Conservation (phyloP, 2,113 vertebrate species). For the Caranx melampygus region DNA sequence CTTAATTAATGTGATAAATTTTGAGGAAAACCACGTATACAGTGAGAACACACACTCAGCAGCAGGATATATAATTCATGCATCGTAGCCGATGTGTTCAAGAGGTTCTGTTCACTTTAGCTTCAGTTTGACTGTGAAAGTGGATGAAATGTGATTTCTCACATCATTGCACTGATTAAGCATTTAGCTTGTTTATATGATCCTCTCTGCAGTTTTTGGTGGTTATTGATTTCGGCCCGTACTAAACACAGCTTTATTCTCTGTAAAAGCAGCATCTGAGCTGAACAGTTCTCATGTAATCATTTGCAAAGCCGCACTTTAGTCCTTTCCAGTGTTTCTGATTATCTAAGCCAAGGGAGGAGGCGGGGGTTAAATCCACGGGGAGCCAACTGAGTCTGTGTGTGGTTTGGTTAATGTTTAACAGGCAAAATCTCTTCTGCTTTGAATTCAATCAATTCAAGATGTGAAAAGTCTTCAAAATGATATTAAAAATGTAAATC, state of each 20-base stretch:
- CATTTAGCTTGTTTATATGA: conserved; percentile 6
- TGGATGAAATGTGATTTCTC: not conserved
- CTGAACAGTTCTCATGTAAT: conserved; percentile 5
- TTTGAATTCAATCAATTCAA: conserved; percentile 1
- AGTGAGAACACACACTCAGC: not conserved
- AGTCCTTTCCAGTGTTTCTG: conserved; percentile 5
- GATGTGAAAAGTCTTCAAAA: not conserved
- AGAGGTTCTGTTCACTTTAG: not conserved
- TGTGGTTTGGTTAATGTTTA: conserved; percentile 22
- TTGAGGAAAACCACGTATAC: not conserved
- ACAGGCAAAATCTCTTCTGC: not conserved
- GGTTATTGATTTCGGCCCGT: not conserved
- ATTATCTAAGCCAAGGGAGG: not conserved
- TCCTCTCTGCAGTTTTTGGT: not conserved
- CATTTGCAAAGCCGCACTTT: not conserved
- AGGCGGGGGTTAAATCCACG: not conserved
- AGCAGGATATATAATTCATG: not conserved
- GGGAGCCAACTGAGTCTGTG: not conserved
- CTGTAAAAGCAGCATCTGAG: conserved; percentile 1
- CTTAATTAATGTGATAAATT: not conserved
- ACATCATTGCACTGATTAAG: not conserved
- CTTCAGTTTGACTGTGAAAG: conserved; percentile 26
- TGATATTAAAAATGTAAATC: not conserved
- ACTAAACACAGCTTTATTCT: conserved; percentile 20
- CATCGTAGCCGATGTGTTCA: not conserved